These are phyloP conservation scores for Steinernema hermaphroditum DNA, from an alignment of 2,888 invertebrate species.

Conservation along the genomic window DNA sequence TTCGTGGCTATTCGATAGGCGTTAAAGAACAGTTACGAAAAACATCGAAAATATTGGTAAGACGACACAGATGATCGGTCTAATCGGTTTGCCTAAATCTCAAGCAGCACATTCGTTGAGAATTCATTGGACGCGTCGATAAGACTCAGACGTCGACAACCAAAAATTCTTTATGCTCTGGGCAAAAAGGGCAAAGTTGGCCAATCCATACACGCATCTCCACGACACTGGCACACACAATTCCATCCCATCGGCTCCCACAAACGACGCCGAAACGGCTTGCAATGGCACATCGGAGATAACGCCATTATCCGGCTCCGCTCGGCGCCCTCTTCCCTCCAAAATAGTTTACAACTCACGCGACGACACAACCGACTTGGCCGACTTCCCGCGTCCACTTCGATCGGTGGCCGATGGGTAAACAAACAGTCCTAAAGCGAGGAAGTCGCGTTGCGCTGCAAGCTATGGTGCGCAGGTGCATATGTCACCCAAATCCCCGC, in stretches of 20 bases:
- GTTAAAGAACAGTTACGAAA: too few relatives aligned
- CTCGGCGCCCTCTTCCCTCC: neutral
- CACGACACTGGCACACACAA: neutral
- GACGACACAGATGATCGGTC: too few relatives aligned
- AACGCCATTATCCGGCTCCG: constrained; percentile 7
- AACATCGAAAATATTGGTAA: too few relatives aligned
- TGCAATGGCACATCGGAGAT: neutral
- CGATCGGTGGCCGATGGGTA: neutral
- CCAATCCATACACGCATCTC: neutral
- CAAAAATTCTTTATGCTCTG: too few relatives aligned
- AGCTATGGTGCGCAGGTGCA: neutral
- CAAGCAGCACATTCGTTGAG: too few relatives aligned
- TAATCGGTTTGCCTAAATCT: too few relatives aligned
- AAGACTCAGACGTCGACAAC: too few relatives aligned
- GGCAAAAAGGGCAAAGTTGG: neutral
- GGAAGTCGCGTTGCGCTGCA: neutral
- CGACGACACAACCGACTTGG: neutral
- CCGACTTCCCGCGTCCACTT: too few relatives aligned
- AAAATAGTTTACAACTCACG: constrained; percentile 12
- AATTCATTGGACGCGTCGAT: too few relatives aligned
- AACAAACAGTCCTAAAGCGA: neutral
- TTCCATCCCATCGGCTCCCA: neutral
- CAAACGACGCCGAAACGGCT: constrained; percentile 1
- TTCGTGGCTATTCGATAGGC: too few relatives aligned
- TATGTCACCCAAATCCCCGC: neutral